Base-by-base conservation (phyloP, 2,888 invertebrate species). In the Halictus ligatus region DNA sequence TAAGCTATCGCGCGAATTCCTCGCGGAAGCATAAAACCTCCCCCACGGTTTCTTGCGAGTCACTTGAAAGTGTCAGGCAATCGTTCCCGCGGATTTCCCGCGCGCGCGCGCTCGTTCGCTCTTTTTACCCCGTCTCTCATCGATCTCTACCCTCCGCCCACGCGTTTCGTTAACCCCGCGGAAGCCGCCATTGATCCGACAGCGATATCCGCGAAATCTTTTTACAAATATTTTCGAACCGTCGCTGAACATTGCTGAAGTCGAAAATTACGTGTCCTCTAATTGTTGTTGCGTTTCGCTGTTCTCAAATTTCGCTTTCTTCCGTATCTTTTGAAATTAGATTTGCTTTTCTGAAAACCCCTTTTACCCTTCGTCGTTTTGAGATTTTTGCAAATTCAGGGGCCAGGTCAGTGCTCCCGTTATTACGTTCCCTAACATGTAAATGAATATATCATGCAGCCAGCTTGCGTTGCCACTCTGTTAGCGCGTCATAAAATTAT, bases 21-120 rank as follows among this genome's bases (percentile, higher is more conserved):
- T 81, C 73, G 58, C 64, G 84, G 84, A 83, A 73, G 82, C 87
- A 85, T 89, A 87, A 89, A 89, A 87, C 88, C 88, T 46, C 25
- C 84, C 74, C 80, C 50, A 73, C 21, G n/a, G 50, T n/a, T 87
- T 87, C 89, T 85, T 85, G 83, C 77, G 69, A 74, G 69, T 67
- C 79, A 82, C 80, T 81, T 71, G 81, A 72, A 88, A 84, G 78
- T 81, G 84, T 80, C 84, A 78, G 60, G 29, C 86, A 78, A 81
- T 80, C 80, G 72, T 76, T 81, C 69, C 64, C 80, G 60, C 69
- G 29, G 60, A 75, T 72, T 79, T 75, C 67, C 35, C 67, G 2
- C 67, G 2, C 54, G 15, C 35, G 35, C 35, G 5, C 76, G 54
- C 80, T 75, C 15, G 54, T 0, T 81, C 60, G 29, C 43, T 50